phyloP scores from a whole-genome alignment of 2,113 vertebrate species.

The Phoenicopterus ruber region DNA sequence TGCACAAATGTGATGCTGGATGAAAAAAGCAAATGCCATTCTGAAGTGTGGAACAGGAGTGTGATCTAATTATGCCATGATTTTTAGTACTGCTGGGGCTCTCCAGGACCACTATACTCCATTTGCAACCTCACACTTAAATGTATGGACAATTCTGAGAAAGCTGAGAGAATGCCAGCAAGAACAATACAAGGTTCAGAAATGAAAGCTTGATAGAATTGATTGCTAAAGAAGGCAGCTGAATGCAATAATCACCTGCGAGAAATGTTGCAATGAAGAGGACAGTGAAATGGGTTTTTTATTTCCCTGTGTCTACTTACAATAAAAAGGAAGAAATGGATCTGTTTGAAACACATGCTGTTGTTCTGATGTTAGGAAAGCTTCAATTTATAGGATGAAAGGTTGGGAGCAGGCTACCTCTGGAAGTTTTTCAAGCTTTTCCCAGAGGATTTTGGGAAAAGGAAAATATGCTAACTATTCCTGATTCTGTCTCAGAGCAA shows the following conservation, averaged over 20 bases:
- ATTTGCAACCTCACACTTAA: background rate
- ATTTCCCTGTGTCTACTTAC: background rate
- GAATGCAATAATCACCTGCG: background rate
- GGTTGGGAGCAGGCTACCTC: background rate
- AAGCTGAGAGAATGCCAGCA: background rate
- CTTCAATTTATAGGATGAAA: background rate
- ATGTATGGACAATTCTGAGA: background rate
- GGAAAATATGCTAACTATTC: background rate
- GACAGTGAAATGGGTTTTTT: background rate
- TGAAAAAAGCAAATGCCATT: background rate
- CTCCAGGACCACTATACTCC: background rate
- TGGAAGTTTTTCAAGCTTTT: background rate
- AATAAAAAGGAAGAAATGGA: background rate
- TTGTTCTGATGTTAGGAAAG: background rate
- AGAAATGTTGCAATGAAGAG: background rate
- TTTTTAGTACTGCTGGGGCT: background rate
- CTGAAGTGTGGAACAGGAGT: background rate
- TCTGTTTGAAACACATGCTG: background rate
- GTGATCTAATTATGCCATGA: background rate
- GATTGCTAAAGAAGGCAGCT: background rate
- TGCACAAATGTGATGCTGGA: background rate
- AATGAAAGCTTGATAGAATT: background rate
- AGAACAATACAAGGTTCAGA: background rate
- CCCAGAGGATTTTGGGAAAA: background rate
- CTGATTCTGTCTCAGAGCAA: background rate